Conservation (phyloP, 2,888 invertebrate species). For the Dryobotodes eremita region DNA sequence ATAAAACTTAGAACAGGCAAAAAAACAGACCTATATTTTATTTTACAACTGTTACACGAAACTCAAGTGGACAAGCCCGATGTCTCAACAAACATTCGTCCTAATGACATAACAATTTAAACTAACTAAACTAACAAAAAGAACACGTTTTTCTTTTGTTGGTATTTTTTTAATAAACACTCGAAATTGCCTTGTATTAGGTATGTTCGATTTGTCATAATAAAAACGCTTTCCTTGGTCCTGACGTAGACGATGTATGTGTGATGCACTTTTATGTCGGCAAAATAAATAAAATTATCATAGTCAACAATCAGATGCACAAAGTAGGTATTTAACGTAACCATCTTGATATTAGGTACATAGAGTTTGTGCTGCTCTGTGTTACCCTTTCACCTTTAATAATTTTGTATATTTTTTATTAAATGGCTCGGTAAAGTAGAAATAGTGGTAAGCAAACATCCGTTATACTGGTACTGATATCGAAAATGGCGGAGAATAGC, state of each 20-base stretch:
- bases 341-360: not conserved
- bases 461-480: not conserved
- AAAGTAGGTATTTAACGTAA: no score
- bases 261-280: not conserved
- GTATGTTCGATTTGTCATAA: not conserved
- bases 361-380: not conserved
- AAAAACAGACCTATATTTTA: not conserved
- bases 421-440: not conserved
- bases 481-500: constrained; percentile 16
- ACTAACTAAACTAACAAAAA: constrained; percentile 20
- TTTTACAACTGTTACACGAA: constrained; percentile 5
- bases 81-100: constrained; percentile 9
- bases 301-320: not conserved
- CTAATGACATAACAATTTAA: constrained; percentile 30
- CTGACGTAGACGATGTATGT: not conserved
- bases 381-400: not conserved
- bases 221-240: not conserved
- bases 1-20: not conserved
- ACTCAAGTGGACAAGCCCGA: not conserved
- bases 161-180: constrained; percentile 11
- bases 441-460: constrained; percentile 28
- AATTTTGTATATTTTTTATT: not conserved
- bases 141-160: constrained; percentile 5
- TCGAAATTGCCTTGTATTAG: not conserved
- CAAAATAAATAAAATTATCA: not conserved